Base-by-base conservation (phyloP, 2,888 invertebrate genomes). In the Agrilus mali region DNA sequence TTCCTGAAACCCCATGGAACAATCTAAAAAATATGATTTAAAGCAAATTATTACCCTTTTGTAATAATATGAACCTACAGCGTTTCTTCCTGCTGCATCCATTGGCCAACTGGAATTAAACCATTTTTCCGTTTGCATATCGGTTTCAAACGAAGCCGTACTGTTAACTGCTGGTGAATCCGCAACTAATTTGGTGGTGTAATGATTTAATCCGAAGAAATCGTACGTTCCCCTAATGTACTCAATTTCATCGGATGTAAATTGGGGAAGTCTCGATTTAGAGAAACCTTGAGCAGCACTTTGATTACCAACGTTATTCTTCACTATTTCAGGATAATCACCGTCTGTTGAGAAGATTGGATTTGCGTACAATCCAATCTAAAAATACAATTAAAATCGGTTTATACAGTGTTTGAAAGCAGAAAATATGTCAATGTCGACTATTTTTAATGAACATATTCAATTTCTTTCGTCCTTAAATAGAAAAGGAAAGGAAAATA, bases 151-250 rank as follows among this genome's bases (percentile, higher is more conserved):
- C 0, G 78, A 78, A 1, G 78, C 77, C 37, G 68, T 57, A n/a
- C 2, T 17, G 14, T 14, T 15, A 13, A 20, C 16, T 2, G 20
- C 17, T 62, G 33, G 7, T 13, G 38, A 35, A 15, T 46, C 38
- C 4, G 15, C 40, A 3, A 44, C 16, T 37, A 48, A 36, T 7
- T 44, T 38, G 3, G 68, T 0, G 75, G 71, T 2, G 82, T 88
- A 88, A 46, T 80, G 75, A 58, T 87, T 86, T 14, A 86, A 58
- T 1, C 84, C 86, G 40, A 86, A 68, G 63, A 82, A 84, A 57
- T 88, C 86, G 1, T 71, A 69, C 0, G 82, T 75, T 0, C 72
- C 77, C 20, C 61, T 63, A 16, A 85, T 73, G 41, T 67, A 64
- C 7, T 65, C 57, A 4, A 81, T 66, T 66, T 84, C 81, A 13